These are phyloP conservation scores for Nicator chloris DNA, from an alignment of 2,113 vertebrate genomes.

Conservation along the genomic window DNA sequence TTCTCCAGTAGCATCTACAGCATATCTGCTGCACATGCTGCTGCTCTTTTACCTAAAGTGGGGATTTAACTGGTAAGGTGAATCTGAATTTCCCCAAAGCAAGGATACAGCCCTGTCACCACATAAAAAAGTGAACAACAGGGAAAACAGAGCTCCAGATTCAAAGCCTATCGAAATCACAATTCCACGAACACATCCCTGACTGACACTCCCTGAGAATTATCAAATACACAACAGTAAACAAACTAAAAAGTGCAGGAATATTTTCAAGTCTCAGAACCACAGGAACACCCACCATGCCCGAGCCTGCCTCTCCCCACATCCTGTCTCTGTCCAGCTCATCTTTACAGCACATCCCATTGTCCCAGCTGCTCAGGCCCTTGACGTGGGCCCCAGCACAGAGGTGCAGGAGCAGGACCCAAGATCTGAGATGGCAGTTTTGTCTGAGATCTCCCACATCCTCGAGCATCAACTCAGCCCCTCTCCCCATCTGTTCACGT, in stretches of 20 bases:
- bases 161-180: not conserved
- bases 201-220: not conserved
- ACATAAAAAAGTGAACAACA: not conserved
- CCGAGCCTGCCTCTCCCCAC: not conserved
- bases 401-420: not conserved
- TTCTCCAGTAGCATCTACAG: not conserved
- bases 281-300: not conserved
- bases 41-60: not conserved
- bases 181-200: not conserved
- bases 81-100: not conserved
- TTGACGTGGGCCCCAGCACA: accelerated
- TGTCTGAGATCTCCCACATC: not conserved
- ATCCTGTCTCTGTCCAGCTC: not conserved
- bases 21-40: not conserved
- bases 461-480: not conserved
- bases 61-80: not conserved
- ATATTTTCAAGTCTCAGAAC: not conserved
- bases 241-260: not conserved
- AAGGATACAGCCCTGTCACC: not conserved
- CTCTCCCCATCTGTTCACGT: not conserved
- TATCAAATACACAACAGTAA: not conserved
- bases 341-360: not conserved
- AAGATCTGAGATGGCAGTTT: not conserved
- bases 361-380: not conserved
- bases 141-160: not conserved